These are phyloP conservation scores for Hypercompe scribonia DNA, from an alignment of 2,888 invertebrate species.

Conservation along the genomic window DNA sequence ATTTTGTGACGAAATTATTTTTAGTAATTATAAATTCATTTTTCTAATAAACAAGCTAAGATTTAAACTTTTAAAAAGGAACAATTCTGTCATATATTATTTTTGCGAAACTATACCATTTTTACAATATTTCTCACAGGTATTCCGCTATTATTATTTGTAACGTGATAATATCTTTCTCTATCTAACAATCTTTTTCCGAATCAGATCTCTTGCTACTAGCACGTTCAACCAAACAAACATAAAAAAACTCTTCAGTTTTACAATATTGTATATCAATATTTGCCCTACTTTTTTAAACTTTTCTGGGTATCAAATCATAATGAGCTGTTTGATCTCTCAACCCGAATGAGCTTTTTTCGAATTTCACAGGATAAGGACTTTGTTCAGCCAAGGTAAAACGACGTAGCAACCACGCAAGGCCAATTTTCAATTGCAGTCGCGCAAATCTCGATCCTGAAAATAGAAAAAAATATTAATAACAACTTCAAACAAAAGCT, in stretches of 20 bases:
- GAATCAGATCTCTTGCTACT: no score
- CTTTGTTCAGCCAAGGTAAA: slow-evolving; percentile 59
- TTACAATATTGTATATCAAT: not conserved
- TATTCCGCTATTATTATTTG: no score
- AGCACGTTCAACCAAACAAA: no score
- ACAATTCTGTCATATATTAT: no score
- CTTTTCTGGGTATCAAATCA: slow-evolving; percentile 53
- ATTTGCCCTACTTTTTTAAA: not conserved
- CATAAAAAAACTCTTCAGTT: not conserved
- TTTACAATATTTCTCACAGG: no score
- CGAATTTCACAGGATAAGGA: slow-evolving; percentile 54
- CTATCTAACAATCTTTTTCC: no score
- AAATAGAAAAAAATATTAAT: slow-evolving; percentile 29
- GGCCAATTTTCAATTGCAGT: slow-evolving; percentile 61
- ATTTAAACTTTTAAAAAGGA: no score
- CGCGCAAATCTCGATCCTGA: slow-evolving; percentile 66
- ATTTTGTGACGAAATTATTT: no score
- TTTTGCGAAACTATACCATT: no score
- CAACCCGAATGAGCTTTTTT: slow-evolving; percentile 59
- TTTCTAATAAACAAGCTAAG: not conserved
- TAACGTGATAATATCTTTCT: no score
- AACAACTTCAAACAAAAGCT: not conserved
- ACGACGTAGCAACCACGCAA: slow-evolving; percentile 59
- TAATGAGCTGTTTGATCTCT: slow-evolving; percentile 55
- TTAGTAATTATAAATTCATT: no score